These are phyloP conservation scores for Muscina levida DNA, from an alignment of 2,888 invertebrate genomes.

Conservation along the genomic window DNA sequence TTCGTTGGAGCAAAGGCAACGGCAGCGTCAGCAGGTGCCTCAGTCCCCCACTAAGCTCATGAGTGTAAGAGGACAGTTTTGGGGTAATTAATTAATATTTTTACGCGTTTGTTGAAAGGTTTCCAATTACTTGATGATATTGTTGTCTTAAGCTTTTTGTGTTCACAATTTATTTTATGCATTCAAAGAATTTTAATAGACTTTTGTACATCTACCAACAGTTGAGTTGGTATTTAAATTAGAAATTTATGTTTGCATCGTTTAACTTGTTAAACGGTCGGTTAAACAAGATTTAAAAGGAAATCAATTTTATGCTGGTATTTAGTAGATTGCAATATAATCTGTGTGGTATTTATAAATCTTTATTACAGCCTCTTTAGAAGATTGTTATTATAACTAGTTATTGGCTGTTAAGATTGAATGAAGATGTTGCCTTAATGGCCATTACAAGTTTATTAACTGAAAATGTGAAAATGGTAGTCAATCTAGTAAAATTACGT, in stretches of 20 bases:
- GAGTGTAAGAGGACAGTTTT: neutral
- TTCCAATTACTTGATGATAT: constrained; percentile 23
- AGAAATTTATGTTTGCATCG: neutral
- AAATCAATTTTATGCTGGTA: no score
- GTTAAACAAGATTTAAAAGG: neutral
- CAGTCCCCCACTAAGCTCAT: neutral
- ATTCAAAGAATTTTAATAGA: constrained; percentile 42
- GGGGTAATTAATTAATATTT: constrained; percentile 56
- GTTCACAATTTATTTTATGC: neutral
- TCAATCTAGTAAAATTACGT: no score
- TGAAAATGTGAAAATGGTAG: no score
- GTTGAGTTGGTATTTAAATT: neutral
- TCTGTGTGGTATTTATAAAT: neutral
- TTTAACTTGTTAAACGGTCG: neutral
- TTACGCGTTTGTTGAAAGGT: constrained; percentile 49
- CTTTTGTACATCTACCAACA: neutral
- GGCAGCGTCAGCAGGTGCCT: constrained; percentile 52
- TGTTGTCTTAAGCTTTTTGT: neutral
- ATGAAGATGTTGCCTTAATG: no score
- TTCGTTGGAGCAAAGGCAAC: neutral
- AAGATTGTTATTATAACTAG: neutral
- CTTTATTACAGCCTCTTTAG: neutral
- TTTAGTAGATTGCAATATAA: no score
- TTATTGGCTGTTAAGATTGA: no score
- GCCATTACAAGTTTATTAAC: no score